Evolutionary conservation across 1,140 invertebrate genomes (phyloP).

Genomic region (Habropoda laboriosa): DNA sequence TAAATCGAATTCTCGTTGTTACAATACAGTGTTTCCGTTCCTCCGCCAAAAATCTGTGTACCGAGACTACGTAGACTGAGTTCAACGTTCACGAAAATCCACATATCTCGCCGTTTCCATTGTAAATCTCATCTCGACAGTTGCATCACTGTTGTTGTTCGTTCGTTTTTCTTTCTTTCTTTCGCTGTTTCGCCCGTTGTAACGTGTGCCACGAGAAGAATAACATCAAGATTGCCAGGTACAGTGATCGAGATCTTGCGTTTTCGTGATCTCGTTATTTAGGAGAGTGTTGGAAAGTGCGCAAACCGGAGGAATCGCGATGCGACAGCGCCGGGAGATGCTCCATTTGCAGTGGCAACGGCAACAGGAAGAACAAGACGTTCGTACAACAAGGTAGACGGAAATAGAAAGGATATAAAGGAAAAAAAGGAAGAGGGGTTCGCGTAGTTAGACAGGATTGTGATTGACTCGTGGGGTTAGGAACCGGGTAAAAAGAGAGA

Average conservation of each 20-base stretch:
- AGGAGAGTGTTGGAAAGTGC: slow-evolving; percentile 20
- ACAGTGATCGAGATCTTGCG: not conserved
- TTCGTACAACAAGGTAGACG: slow-evolving; percentile 22
- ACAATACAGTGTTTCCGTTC: slow-evolving; percentile 4
- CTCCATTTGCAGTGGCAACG: slow-evolving; percentile 33
- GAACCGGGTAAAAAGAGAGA: not conserved
- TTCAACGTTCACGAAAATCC: not conserved
- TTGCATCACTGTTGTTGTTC: slow-evolving; percentile 6
- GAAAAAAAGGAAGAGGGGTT: too few species aligned
- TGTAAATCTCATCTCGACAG: not conserved
- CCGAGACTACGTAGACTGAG: not conserved
- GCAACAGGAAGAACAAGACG: slow-evolving; percentile 46
- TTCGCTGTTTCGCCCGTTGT: not conserved
- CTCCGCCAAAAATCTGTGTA: not conserved
- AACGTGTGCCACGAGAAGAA: slow-evolving; percentile 11
- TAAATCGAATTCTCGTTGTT: slow-evolving; percentile 27
- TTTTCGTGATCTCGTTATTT: slow-evolving; percentile 10
- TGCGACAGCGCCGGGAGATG: slow-evolving; percentile 35
- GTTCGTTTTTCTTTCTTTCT: not conserved
- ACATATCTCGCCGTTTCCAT: not conserved
- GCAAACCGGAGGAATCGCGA: slow-evolving; percentile 29
- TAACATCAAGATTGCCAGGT: not conserved
- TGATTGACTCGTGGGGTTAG: not conserved
- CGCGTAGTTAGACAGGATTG: not conserved
- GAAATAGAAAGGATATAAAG: slow-evolving; percentile 20